Evolutionary conservation across 1,140 invertebrate genomes (phyloP).

Genomic region (Micrasema longulum): DNA sequence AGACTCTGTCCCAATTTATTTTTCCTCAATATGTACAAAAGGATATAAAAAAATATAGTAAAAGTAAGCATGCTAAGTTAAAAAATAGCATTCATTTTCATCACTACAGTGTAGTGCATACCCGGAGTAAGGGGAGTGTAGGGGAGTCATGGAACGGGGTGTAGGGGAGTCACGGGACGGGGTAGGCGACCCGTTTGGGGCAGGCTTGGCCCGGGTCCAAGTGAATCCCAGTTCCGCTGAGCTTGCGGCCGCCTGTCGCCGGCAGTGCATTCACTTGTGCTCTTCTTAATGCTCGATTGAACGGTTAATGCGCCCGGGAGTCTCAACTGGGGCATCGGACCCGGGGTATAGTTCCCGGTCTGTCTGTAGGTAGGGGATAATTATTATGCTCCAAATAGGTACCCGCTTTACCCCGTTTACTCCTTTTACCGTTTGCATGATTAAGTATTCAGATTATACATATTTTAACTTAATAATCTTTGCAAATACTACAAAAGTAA

Average conservation of each 20-base stretch:
- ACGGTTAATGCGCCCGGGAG: constrained; percentile 20
- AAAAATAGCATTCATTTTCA: too few species aligned
- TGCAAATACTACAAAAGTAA: too few species aligned
- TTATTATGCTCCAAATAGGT: not conserved
- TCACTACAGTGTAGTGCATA: not conserved
- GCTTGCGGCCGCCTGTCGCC: constrained; percentile 28
- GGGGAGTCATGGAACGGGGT: not conserved
- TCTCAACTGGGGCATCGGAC: not conserved
- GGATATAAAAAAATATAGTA: too few species aligned
- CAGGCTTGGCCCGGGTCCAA: constrained; percentile 20
- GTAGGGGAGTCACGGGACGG: not conserved
- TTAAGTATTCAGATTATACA: too few species aligned
- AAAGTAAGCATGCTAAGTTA: too few species aligned
- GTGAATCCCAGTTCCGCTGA: constrained; percentile 17
- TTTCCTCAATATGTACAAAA: too few species aligned
- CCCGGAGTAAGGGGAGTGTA: not conserved
- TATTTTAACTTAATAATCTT: too few species aligned
- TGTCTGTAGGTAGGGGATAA: too few species aligned
- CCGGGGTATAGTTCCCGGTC: not conserved
- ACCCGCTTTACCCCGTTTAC: not conserved
- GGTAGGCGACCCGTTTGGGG: not conserved
- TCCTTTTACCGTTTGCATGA: too few species aligned
- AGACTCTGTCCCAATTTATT: too few species aligned
- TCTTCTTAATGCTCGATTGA: constrained; percentile 32
- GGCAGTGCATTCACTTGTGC: constrained; percentile 26